phyloP scores from a whole-genome alignment of 2,888 invertebrate species.

The Diplazon laetatorius region DNA sequence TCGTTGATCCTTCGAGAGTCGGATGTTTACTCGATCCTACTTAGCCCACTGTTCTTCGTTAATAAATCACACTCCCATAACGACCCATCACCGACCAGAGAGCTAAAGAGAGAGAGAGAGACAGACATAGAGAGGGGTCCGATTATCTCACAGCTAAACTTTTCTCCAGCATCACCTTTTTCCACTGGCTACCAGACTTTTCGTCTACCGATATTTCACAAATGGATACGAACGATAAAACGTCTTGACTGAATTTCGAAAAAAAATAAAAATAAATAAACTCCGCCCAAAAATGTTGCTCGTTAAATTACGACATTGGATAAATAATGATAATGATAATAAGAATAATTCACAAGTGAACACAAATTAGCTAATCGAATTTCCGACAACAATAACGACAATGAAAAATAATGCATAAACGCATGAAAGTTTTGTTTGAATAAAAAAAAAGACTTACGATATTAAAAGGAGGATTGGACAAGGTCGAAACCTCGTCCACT shows the following conservation, averaged over 20 bases:
- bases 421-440: too few species aligned
- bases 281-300: too few species aligned
- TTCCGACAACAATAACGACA: too few species aligned
- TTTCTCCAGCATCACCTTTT: conserved; percentile 41
- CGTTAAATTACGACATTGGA: too few species aligned
- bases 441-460: too few species aligned
- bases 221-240: conserved; percentile 3
- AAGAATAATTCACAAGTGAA: too few species aligned
- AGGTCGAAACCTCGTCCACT: too few species aligned
- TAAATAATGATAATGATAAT: too few species aligned
- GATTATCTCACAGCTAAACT: conserved; percentile 20
- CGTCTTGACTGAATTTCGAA: conserved; percentile 1
- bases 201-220: conserved; percentile 42
- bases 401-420: too few species aligned
- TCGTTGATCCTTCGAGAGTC: conserved; percentile 18
- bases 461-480: too few species aligned
- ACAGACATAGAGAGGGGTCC: too few species aligned
- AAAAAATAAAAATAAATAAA: neutral
- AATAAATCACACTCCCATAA: conserved; percentile 49
- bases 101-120: neutral
- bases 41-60: conserved; percentile 49
- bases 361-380: too few species aligned
- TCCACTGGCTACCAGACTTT: conserved; percentile 19
- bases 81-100: conserved; percentile 20
- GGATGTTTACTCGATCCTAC: conserved; percentile 52